Percentiles rank a stretch among this genome's conserved stretches.
Evolutionary conservation across 2,888 invertebrate genomes (phyloP).

Genomic region (Meiosimyza decipiens): DNA sequence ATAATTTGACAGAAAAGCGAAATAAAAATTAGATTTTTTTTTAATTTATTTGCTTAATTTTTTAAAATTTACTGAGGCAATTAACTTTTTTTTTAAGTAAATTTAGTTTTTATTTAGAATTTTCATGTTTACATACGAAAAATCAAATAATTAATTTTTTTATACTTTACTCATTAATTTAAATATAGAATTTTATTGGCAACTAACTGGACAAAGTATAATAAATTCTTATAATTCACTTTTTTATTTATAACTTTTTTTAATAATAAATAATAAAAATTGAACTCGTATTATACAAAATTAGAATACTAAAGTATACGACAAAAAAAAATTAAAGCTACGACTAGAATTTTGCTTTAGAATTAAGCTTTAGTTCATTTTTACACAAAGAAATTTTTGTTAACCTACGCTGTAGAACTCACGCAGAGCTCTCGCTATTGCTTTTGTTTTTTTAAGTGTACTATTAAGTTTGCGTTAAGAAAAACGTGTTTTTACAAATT

Average conservation of each 20-base stretch:
- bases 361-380: background rate
- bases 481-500: conserved; percentile 6
- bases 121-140: conserved; percentile 27
- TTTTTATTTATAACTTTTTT: background rate
- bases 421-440: conserved; percentile 7
- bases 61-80: conserved; percentile 21
- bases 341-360: conserved; percentile 33
- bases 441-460: conserved; percentile 1
- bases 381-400: background rate
- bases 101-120: background rate
- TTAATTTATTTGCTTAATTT: conserved; percentile 26
- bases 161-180: background rate
- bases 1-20: conserved; percentile 13
- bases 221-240: background rate
- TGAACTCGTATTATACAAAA: background rate
- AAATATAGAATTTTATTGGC: conserved; percentile 18
- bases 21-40: conserved; percentile 34
- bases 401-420: conserved; percentile 1
- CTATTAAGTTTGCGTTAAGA: conserved; percentile 13
- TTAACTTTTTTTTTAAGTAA: conserved; percentile 13
- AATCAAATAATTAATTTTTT: background rate
- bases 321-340: conserved; percentile 14
- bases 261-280: conserved; percentile 3
- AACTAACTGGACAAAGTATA: conserved; percentile 25
- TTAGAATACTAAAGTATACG: conserved; percentile 8